Percentiles rank a stretch among this genome's conserved stretches.
Conservation (phyloP, 2,888 invertebrate genomes). For the Epirrita christyi region DNA sequence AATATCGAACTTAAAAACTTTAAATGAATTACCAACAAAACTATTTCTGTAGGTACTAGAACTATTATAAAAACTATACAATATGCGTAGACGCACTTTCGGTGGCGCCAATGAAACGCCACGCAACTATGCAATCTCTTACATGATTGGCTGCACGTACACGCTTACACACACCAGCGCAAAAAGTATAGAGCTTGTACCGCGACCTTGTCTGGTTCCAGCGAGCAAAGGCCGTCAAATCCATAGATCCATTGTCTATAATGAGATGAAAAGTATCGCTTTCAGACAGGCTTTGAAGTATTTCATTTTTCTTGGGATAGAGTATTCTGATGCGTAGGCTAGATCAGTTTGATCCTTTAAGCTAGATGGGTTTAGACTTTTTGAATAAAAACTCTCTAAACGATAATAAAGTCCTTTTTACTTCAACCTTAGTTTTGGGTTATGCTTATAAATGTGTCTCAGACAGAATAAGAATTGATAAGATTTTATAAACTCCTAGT, state of each 20-base stretch:
- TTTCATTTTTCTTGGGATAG: constrained; percentile 7
- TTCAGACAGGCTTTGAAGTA: constrained; percentile 10
- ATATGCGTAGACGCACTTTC: constrained; percentile 34
- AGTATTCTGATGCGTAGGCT: constrained; percentile 1
- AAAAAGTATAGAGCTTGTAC: background rate
- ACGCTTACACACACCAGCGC: background rate
- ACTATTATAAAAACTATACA: constrained; percentile 34
- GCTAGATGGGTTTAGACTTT: background rate
- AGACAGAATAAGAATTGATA: too few relatives aligned
- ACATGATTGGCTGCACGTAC: constrained; percentile 10
- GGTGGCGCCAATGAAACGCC: constrained; percentile 15
- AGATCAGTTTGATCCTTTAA: background rate
- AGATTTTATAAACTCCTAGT: too few relatives aligned
- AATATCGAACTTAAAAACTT: constrained; percentile 7
- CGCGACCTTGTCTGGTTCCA: constrained; percentile 19
- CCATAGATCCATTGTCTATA: constrained; percentile 4
- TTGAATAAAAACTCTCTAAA: constrained; percentile 7
- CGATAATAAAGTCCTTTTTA: constrained; percentile 1
- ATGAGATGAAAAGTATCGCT: constrained; percentile 6
- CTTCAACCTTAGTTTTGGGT: background rate
- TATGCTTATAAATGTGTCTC: too few relatives aligned
- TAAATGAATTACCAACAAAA: constrained; percentile 7
- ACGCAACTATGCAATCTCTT: constrained; percentile 7
- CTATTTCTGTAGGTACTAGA: constrained; percentile 27
- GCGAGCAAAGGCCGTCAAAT: constrained; percentile 1